Evolutionary conservation across 2,113 vertebrate genomes (phyloP).

Genomic region (Gadus chalcogrammus): DNA sequence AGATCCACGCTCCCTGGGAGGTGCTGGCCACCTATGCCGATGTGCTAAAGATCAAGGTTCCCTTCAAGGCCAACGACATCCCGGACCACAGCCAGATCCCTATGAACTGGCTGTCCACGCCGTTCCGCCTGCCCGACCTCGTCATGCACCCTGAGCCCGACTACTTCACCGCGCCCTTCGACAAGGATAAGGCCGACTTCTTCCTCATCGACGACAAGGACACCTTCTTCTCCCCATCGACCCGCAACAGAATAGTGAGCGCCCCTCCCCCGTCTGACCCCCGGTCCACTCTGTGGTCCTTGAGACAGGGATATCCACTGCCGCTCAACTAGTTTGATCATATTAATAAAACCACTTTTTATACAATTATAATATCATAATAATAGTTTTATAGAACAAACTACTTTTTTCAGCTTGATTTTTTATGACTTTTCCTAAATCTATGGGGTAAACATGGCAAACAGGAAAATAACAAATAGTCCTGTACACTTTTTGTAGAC

Average conservation of each 20-base stretch:
- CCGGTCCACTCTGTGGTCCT: constrained; percentile 18
- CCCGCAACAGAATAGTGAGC: constrained; percentile 95
- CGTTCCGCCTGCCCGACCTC: constrained; percentile 76
- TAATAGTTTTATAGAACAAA: too few species aligned
- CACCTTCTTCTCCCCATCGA: constrained; percentile 85
- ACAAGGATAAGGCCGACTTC: constrained; percentile 87
- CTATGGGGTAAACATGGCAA: too few species aligned
- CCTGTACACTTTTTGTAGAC: too few species aligned
- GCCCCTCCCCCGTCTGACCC: not conserved
- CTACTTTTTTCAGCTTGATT: too few species aligned
- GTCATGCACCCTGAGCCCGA: constrained; percentile 87
- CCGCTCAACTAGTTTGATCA: not conserved
- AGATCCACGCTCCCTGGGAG: constrained; percentile 95
- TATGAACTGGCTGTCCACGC: constrained; percentile 75
- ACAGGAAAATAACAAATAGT: too few species aligned
- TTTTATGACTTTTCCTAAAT: too few species aligned
- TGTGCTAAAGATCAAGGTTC: constrained; percentile 91
- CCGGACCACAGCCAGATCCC: constrained; percentile 64
- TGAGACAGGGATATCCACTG: not conserved
- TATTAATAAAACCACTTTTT: not conserved
- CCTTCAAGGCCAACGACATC: constrained; percentile 85
- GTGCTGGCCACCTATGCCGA: constrained; percentile 91
- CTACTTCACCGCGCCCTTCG: constrained; percentile 88
- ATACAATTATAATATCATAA: too few species aligned
- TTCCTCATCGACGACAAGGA: constrained; percentile 84